A percentile compares a stretch with the other conserved stretches of the same genome.
These are phyloP conservation scores for Sporophila hypoxantha DNA, from an alignment of 2,113 vertebrate genomes.

Conservation along the genomic window DNA sequence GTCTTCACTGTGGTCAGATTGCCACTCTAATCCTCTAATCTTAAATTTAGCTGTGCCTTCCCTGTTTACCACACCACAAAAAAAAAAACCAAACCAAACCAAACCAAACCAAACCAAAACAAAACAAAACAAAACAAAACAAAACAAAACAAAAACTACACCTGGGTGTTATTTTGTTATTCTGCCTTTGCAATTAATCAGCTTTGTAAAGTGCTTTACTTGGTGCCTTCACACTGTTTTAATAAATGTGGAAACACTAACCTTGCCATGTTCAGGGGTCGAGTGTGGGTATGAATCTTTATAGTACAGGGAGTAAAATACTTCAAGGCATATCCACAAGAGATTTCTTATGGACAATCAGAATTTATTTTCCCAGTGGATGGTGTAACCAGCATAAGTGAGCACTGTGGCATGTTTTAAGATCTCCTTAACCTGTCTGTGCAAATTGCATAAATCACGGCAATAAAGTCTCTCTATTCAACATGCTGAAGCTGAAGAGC, in stretches of 20 bases:
- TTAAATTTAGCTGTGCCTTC: constrained; percentile 55
- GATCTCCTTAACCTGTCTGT: constrained; percentile 81
- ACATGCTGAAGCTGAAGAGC: constrained; percentile 65
- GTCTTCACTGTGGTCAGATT: constrained; percentile 36
- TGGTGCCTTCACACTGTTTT: constrained; percentile 69
- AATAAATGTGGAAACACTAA: constrained; percentile 77
- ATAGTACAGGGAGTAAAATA: constrained; percentile 74
- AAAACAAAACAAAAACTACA: too few relatives aligned
- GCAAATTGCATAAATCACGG: constrained; percentile 90
- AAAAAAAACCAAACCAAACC: too few relatives aligned
- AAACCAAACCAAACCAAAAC: too few relatives aligned
- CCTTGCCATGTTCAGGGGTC: constrained; percentile 72
- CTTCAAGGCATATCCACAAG: constrained; percentile 77
- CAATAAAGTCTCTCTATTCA: constrained; percentile 85
- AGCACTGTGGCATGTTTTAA: constrained; percentile 73
- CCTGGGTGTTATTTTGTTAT: constrained; percentile 70
- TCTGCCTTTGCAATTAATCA: constrained; percentile 78
- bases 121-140: too few relatives aligned
- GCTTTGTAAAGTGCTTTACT: constrained; percentile 71
- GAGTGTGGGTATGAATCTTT: constrained; percentile 78
- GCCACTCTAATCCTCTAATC: constrained; percentile 39
- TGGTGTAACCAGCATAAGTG: constrained; percentile 66
- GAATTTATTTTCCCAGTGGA: constrained; percentile 84
- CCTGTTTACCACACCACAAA: accelerated
- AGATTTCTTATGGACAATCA: constrained; percentile 75